A percentile compares a stretch with the other conserved stretches of the same genome.
Conservation (phyloP, 1,140 invertebrate species). For the Medauroidea extradentata region DNA sequence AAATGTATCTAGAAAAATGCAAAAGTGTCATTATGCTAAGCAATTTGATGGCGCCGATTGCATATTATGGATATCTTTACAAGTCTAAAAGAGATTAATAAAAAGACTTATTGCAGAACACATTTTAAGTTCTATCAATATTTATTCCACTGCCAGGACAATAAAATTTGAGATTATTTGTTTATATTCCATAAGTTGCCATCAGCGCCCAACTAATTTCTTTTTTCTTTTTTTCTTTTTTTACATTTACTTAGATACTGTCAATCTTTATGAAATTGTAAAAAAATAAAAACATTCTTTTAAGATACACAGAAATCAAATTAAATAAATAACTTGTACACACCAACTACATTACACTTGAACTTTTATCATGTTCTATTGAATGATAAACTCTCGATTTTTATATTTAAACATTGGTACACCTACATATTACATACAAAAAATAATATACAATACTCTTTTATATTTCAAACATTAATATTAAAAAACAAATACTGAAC, state of each 20-base stretch:
- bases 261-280: slow-evolving; percentile 9
- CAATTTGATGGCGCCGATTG: slow-evolving; percentile 7
- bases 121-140: too few relatives aligned
- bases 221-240: too few relatives aligned
- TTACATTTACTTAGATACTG: too few relatives aligned
- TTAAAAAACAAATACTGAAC: slow-evolving; percentile 34
- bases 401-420: slow-evolving; percentile 2
- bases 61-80: slow-evolving; percentile 4
- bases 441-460: slow-evolving; percentile 27
- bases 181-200: too few relatives aligned
- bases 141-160: too few relatives aligned
- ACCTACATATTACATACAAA: slow-evolving; percentile 16
- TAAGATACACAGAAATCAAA: slow-evolving; percentile 20
- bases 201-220: too few relatives aligned
- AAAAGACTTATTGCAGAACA: too few relatives aligned
- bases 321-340: slow-evolving; percentile 23
- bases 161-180: too few relatives aligned
- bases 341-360: slow-evolving; percentile 12
- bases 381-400: slow-evolving; percentile 14
- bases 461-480: slow-evolving; percentile 29
- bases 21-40: slow-evolving; percentile 18
- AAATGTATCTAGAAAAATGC: slow-evolving; percentile 20
- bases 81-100: too few relatives aligned
- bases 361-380: slow-evolving; percentile 22
- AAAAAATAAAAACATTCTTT: slow-evolving; percentile 19